Evolutionary conservation across 1,140 invertebrate species (phyloP), one percentile per base, ranked within the genome.

Genomic region (Drosophila lini): DNA sequence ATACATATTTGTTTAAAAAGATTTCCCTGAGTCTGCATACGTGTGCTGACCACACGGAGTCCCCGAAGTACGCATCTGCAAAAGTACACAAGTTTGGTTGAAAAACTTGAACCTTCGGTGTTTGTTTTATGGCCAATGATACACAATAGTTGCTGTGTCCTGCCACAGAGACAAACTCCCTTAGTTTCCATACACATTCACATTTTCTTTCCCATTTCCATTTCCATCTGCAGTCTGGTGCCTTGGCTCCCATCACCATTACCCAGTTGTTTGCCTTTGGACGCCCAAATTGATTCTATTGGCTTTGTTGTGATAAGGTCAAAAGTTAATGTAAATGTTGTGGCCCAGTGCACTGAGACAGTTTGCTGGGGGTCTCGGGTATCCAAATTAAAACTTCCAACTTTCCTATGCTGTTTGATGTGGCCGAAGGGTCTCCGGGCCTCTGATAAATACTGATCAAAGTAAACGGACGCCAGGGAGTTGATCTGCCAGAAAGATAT

Each of bases 301-400:
- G 83, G 79, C 79, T 88, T 74, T 86, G 80, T 86, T 86, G 79
- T 80, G 82, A 86, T 88, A 88, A 82, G 82, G 79, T 86, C 83
- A 80, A 73, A 86, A 88, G 82, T 86, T 88, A 88, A 86, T 88
- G 80, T 88, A 86, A 86, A 88, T 86, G 83, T 86, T 86, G 79
- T 88, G 82, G 82, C 79, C 78, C 57, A 58, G 73, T 45, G 64
- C 65, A 79, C 57, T 60, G 82, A 86, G 70, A 86, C 82, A 82
- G 79, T 67, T 81, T 81, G 55, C 69, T 56, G 55, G 48, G 60
- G 41, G 48, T 50, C 71, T 76, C 57, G 60, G 47, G 47, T 65
- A 76, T 75, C 78, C 77, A 86, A 86, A 86, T 81, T 86, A 79
- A 86, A 86, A 86, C 45, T 86, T 73, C 34, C 62, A 69, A 88